These are phyloP conservation scores for Temnothorax nylanderi DNA, from an alignment of 1,140 invertebrate genomes.

Conservation along the genomic window DNA sequence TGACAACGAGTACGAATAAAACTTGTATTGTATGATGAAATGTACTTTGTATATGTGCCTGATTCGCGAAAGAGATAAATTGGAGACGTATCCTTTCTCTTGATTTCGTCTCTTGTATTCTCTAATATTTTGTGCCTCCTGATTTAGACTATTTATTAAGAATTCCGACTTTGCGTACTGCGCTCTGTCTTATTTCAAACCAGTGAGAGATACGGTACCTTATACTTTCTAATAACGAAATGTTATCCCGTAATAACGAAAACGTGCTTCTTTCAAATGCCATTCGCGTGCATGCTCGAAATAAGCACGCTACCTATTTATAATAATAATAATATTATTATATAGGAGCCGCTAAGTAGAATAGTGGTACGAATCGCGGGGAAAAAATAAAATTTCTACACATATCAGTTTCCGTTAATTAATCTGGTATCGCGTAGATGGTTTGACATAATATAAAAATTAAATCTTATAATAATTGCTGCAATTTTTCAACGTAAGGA, in stretches of 20 bases:
- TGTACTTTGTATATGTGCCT: conserved; percentile 43
- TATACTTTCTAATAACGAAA: conserved; percentile 7
- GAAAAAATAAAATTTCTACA: conserved; percentile 21
- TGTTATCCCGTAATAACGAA: neutral
- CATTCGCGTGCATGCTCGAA: neutral
- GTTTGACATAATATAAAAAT: conserved; percentile 14
- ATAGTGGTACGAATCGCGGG: neutral
- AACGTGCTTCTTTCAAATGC: conserved; percentile 2
- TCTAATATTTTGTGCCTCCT: conserved; percentile 19
- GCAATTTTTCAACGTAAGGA: conserved; percentile 6
- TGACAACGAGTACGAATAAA: conserved; percentile 33
- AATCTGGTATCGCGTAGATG: neutral
- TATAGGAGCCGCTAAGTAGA: neutral
- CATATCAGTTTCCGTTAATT: neutral
- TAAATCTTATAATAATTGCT: neutral
- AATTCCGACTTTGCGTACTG: conserved; percentile 9
- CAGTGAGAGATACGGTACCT: conserved; percentile 24
- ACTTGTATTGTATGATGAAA: conserved; percentile 21
- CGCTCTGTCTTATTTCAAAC: conserved; percentile 24
- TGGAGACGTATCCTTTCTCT: neutral
- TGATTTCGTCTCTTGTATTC: conserved; percentile 10
- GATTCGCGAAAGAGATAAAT: conserved; percentile 34
- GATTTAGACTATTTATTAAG: conserved; percentile 25
- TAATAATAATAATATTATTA: conserved; percentile 23
- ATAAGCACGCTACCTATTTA: conserved; percentile 4